Evolutionary conservation across 2,113 vertebrate genomes (phyloP).

Genomic region (Caracal caracal): DNA sequence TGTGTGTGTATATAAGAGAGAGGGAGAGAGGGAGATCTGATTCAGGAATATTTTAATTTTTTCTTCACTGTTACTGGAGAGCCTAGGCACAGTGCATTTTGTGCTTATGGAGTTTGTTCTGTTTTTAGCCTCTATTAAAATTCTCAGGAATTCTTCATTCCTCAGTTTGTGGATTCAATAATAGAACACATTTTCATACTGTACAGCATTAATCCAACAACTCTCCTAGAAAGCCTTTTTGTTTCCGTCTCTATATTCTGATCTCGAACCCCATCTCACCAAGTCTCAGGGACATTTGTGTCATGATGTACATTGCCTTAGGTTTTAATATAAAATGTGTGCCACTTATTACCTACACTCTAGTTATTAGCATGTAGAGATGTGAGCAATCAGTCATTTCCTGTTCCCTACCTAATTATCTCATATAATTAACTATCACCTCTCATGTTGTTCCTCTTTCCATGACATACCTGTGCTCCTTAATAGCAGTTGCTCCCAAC

Average conservation of each 20-base stretch:
- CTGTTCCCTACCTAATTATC: background rate
- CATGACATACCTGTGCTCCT: background rate
- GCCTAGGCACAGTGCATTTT: background rate
- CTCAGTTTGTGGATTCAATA: background rate
- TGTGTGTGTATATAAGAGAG: background rate
- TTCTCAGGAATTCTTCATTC: background rate
- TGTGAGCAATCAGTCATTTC: background rate
- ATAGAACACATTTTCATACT: background rate
- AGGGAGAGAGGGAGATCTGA: background rate
- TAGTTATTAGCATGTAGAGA: background rate
- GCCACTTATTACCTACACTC: background rate
- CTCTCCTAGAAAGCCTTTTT: background rate
- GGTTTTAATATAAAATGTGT: background rate
- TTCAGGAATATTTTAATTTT: background rate
- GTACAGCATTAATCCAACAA: background rate
- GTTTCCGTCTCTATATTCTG: background rate
- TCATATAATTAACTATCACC: fast-evolving
- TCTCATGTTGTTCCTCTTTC: background rate
- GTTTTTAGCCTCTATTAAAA: background rate
- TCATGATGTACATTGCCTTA: background rate
- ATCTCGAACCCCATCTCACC: background rate
- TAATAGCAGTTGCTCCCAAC: background rate
- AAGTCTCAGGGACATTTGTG: background rate
- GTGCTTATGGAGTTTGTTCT: background rate
- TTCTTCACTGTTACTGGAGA: background rate